These are phyloP conservation scores for Drosophila melanogaster DNA, from an alignment of 1,140 invertebrate genomes.

Conservation along the genomic window Release_6_plus_ISO1_MT NT_033777.3:24842501-24843000, in stretches of 20 bases:
- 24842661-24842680: conserved; percentile 48
- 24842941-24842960: conserved; percentile 20
- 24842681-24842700: conserved; percentile 37
- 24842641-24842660: conserved; percentile 35
- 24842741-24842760: conserved; percentile 17
- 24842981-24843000: conserved; percentile 25
- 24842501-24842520: conserved; percentile 23
- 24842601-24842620: background rate
- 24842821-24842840: background rate
- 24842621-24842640: conserved; percentile 17
- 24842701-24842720: conserved; percentile 19
- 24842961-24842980: conserved; percentile 36
- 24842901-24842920: background rate
- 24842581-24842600: conserved; percentile 12
- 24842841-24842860: too few species aligned
- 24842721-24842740: conserved; percentile 43
- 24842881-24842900: background rate
- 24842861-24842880: background rate
- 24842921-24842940: conserved; percentile 14
- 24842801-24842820: conserved; percentile 22
- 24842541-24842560: background rate
- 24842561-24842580: background rate
- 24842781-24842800: conserved; percentile 40
- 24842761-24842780: conserved; percentile 41
- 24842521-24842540: background rate